Evolutionary conservation across 2,113 vertebrate genomes (phyloP).

Genomic region (Prunella himalayana): DNA sequence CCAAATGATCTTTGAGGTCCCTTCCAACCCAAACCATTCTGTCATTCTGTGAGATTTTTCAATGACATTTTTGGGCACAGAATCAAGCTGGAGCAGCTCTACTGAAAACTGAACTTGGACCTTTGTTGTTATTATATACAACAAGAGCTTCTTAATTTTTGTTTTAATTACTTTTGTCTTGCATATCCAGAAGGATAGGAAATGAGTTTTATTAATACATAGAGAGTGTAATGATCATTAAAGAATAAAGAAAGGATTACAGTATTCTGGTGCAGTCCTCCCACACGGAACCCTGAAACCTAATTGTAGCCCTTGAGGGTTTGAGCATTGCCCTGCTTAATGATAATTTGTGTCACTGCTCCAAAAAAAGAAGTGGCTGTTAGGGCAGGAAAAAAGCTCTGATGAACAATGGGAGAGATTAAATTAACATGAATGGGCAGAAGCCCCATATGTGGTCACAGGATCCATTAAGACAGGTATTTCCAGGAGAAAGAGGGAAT

Average conservation of each 20-base stretch:
- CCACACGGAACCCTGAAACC: conserved; percentile 47
- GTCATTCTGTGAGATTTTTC: background rate
- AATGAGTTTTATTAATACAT: conserved; percentile 52
- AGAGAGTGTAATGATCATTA: conserved; percentile 45
- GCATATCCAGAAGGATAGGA: conserved; percentile 34
- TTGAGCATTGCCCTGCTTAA: conserved; percentile 55
- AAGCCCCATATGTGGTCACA: conserved; percentile 1
- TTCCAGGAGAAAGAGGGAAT: conserved; percentile 26
- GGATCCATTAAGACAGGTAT: conserved; percentile 21
- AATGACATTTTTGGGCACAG: background rate
- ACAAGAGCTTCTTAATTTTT: conserved; percentile 33
- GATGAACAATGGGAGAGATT: conserved; percentile 45
- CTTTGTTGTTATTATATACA: background rate
- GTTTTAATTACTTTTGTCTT: conserved; percentile 54
- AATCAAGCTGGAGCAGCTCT: background rate
- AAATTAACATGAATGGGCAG: conserved; percentile 53
- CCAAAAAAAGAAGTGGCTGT: conserved; percentile 43
- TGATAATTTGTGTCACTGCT: conserved; percentile 50
- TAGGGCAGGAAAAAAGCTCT: conserved; percentile 38
- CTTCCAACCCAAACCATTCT: background rate
- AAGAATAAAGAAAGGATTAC: conserved; percentile 50
- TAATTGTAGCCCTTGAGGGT: conserved; percentile 55
- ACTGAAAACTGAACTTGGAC: background rate
- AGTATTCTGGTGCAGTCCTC: conserved; percentile 43
- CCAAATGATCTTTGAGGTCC: background rate